A percentile compares a stretch with the other conserved stretches of the same genome.
Conservation (phyloP, 2,797 vertebrate genomes). For the Pipistrellus nathusii region DNA sequence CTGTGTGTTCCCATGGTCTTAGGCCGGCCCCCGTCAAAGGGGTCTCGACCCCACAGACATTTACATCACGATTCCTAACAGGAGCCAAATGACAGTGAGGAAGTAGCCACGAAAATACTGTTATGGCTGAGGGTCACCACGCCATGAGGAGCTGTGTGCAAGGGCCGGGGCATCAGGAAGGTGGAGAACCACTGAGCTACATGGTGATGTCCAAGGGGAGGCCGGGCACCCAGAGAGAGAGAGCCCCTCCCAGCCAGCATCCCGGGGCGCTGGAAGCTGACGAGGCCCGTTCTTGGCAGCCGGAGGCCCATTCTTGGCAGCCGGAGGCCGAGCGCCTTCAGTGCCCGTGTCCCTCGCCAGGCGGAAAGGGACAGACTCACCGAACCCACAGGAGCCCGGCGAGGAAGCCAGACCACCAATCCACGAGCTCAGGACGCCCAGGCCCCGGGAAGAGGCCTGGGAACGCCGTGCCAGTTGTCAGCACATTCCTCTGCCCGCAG, state of each 20-base stretch:
- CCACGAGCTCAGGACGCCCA: constrained; percentile 60
- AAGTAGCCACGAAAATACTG: too few species aligned
- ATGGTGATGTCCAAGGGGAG: background rate
- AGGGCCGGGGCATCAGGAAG: too few species aligned
- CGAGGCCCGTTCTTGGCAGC: background rate
- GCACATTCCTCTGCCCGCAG: constrained; percentile 59
- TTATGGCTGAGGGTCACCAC: too few species aligned
- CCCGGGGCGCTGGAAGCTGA: background rate
- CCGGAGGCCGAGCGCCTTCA: background rate
- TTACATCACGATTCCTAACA: too few species aligned
- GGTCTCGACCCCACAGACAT: too few species aligned
- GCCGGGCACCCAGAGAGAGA: background rate
- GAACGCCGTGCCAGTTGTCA: constrained; percentile 41
- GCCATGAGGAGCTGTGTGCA: too few species aligned
- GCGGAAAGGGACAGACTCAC: background rate
- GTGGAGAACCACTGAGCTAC: too few species aligned
- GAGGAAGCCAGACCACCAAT: constrained; percentile 70
- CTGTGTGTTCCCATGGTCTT: too few species aligned
- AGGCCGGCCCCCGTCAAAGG: too few species aligned
- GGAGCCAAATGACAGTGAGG: too few species aligned
- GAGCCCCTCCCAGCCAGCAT: background rate
- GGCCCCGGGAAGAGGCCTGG: constrained; percentile 27
- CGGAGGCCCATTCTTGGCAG: background rate
- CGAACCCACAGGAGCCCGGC: constrained; percentile 34
- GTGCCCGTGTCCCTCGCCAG: background rate